Conservation (phyloP, 2,797 vertebrate genomes). For the Gorsachius magnificus region DNA sequence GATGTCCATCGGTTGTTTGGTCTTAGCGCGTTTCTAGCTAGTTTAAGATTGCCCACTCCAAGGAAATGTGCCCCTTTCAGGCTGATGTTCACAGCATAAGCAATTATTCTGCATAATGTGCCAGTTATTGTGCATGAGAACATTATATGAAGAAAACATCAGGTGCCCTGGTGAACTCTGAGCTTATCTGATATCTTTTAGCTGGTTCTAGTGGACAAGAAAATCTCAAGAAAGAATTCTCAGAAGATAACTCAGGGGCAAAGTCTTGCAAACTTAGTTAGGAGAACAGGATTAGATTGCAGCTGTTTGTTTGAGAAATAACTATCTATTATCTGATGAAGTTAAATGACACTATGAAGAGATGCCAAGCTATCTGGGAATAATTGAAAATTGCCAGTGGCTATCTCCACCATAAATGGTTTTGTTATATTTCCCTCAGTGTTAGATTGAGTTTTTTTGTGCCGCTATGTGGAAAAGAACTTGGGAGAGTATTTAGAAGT, state of each 20-base stretch:
- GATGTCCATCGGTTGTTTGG: not conserved
- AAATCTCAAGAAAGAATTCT: not conserved
- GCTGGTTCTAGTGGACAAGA: not conserved
- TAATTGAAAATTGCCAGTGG: constrained; percentile 36
- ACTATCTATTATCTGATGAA: constrained; percentile 34
- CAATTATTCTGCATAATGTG: not conserved
- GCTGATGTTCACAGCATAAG: not conserved
- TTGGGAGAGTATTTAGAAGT: not conserved
- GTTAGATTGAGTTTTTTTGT: not conserved
- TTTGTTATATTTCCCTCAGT: not conserved
- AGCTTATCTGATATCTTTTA: not conserved
- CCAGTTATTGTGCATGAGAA: not conserved
- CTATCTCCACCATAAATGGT: not conserved
- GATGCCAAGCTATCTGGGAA: not conserved
- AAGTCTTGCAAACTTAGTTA: not conserved
- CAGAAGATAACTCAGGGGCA: not conserved
- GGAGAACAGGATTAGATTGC: not conserved
- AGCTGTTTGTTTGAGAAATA: constrained; percentile 40
- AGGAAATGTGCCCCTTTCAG: not conserved
- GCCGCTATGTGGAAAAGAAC: not conserved
- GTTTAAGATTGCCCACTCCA: not conserved
- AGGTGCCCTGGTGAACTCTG: not conserved
- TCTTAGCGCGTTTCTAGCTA: not conserved
- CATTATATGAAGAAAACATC: not conserved
- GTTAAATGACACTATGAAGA: not conserved